Evolutionary conservation across 2,888 invertebrate genomes (phyloP), one percentile per base, ranked within the genome.

Genomic region (Synanthedon formicaeformis): DNA sequence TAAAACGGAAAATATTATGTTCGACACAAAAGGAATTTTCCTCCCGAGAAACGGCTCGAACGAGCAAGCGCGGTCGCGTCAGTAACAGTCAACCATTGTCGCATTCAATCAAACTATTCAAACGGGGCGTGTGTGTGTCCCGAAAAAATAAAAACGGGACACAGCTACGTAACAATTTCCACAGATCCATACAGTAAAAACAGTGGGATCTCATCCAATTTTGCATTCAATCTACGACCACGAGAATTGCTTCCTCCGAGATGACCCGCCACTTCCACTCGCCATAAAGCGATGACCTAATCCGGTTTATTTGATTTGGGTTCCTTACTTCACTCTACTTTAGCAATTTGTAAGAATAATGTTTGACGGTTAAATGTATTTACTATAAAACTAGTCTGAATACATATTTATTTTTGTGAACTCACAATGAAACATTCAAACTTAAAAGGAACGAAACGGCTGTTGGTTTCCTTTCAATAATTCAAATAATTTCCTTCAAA

Each of bases 141-240:
- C 70, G 67, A 72, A 75, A 71, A 79, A 77, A 84, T 81, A 82
- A 81, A 81, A 79, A 71, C 69, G 71, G 68, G 65, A 65, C 71
- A 74, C 69, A 70, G 67, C 67, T 67, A 66, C 64, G 73, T 70
- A 75, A 76, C 75, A 79, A 70, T 78, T 75, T 61, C 68, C 67
- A 69, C 66, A 67, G 75, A 73, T 73, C 75, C 76, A 78, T 76
- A 82, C 77, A 81, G 78, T 82, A 82, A 82, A 83, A 83, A 81
- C 81, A 78, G 76, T 78, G 72, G 78, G 80, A 78, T 78, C 81
- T 84, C 85, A 81, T 86, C 86, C 85, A 86, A 86, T 86, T 86
- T 84, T 85, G 84, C 85, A 86, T 86, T 84, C 84, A 86, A 85
- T 85, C 84, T 85, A 82, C 84, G 83, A 81, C 80, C 83, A 71